Conservation (phyloP, 1,140 invertebrate species). For the Popillia japonica region DNA sequence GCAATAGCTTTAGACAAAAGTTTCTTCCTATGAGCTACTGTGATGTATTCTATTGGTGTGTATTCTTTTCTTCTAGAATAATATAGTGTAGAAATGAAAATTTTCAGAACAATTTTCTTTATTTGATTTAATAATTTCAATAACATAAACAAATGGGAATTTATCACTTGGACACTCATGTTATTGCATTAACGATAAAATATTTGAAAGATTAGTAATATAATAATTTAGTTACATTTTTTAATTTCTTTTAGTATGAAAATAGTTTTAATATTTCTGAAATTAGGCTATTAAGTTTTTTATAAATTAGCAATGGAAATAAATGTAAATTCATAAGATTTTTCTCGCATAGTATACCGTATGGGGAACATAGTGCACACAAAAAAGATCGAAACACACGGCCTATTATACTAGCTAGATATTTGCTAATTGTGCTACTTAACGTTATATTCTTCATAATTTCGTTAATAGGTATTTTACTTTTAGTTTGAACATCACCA, state of each 20-base stretch:
- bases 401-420: neutral
- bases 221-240: conserved; percentile 5
- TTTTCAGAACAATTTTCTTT: neutral
- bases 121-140: neutral
- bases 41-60: too few relatives aligned
- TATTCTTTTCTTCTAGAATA: neutral
- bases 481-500: neutral
- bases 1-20: too few relatives aligned
- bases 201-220: neutral
- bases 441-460: neutral
- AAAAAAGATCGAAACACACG: neutral
- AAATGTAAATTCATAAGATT: conserved; percentile 25
- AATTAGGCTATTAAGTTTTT: neutral
- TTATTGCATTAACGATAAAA: neutral
- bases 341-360: neutral
- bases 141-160: neutral
- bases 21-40: too few relatives aligned
- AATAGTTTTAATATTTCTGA: conserved; percentile 25
- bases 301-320: neutral
- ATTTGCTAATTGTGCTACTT: neutral
- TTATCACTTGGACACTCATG: neutral
- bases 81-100: neutral
- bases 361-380: neutral
- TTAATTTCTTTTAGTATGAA: conserved; percentile 37
- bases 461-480: neutral